Base-by-base conservation (phyloP, 2,888 invertebrate genomes). In the Drosophila ezoana region DNA sequence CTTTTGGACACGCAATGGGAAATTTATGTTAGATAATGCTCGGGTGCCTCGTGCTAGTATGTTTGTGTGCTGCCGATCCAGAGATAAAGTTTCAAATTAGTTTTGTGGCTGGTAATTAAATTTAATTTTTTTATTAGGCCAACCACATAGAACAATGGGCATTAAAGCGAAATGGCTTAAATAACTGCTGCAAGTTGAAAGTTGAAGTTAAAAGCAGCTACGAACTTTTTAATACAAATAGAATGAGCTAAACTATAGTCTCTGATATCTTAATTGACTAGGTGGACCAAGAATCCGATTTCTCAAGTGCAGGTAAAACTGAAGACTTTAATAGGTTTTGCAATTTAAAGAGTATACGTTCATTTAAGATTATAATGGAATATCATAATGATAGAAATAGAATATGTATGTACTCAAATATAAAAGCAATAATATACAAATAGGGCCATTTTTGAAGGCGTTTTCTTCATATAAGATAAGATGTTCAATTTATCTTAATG, bases 1-100 rank as follows among this genome's bases (percentile, higher is more conserved):
- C 85, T 69, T 72, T 75, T 74, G 76, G 67, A 74, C 85, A 86
- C 89, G 85, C 85, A 87, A 89, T 86, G 87, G 69, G 78, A 78
- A 89, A 89, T 80, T 89, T 75, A 86, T 89, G 87, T 85, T 89
- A 76, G 87, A 87, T 87, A 89, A 87, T 86, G 60, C 18, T 57
- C 33, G 58, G 18, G 10, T 58, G 78, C 58, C 57, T 54, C 40
- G 54, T 59, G 59, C 60, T 23, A 32, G 48, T 45, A 2, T 53
- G 32, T 44, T 14, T 52, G 43, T 58, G 56, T 62, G 38, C 20
- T 77, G 63, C 70, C 72, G 86, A 88, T 84, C 69, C 75, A 71
- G 72, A 84, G 83, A 84, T 84, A 88, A 88, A 84, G 65, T 84
- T 75, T 85, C 75, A 84, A 78, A 88, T 83, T 88, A 86, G 83